Percentiles rank a stretch among this genome's conserved stretches.
Conservation (phyloP, 2,888 invertebrate genomes). For the Melangyna quadrimaculata region DNA sequence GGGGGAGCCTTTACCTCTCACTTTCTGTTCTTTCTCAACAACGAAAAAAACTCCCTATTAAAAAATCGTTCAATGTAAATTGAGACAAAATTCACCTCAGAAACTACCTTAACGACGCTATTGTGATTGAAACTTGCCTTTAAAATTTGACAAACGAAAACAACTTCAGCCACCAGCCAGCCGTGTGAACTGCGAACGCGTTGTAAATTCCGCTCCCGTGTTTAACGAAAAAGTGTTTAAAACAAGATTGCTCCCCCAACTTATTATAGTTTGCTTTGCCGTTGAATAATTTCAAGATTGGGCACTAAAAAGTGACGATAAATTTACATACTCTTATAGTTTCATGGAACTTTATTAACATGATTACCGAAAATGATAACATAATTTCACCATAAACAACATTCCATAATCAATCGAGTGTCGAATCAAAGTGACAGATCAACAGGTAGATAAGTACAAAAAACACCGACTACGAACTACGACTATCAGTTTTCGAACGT, state of each 20-base stretch:
- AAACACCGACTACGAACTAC: not conserved
- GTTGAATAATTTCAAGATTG: not conserved
- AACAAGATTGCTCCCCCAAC: not conserved
- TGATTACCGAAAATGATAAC: not conserved
- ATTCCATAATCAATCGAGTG: constrained; percentile 25
- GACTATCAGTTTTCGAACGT: not conserved
- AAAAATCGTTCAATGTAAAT: no score
- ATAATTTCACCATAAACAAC: constrained; percentile 12
- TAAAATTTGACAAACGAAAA: not conserved
- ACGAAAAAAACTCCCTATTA: no score
- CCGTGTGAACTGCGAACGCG: not conserved
- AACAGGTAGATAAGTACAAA: not conserved
- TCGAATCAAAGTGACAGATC: constrained; percentile 36
- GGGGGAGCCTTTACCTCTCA: no score
- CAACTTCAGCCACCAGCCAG: no score
- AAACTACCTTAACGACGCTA: not conserved
- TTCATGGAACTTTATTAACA: not conserved
- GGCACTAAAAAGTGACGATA: not conserved
- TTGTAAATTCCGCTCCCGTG: not conserved
- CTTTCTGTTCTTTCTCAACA: no score
- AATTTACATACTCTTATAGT: not conserved
- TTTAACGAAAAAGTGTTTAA: not conserved
- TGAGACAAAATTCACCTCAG: no score
- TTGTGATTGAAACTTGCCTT: not conserved
- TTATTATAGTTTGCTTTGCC: not conserved